Conservation (phyloP, 2,888 invertebrate species). For the Polietes domitor region DNA sequence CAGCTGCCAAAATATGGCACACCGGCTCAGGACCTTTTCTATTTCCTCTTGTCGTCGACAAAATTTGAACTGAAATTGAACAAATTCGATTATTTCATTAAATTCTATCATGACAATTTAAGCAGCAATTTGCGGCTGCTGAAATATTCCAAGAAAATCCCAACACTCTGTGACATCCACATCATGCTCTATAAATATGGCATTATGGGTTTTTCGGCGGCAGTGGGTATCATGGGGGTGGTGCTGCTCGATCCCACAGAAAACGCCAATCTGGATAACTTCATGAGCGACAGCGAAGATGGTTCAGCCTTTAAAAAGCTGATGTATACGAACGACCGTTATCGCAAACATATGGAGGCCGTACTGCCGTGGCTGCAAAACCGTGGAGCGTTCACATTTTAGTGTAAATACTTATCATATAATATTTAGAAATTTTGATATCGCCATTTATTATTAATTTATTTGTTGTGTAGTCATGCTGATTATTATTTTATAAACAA, state of each 20-base stretch:
- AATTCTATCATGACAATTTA: slow-evolving; percentile 74
- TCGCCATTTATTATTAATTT: too few species aligned
- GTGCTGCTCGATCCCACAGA: slow-evolving; percentile 73
- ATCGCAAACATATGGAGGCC: slow-evolving; percentile 73
- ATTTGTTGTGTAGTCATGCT: too few species aligned
- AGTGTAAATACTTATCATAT: background rate
- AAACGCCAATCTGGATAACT: slow-evolving; percentile 72
- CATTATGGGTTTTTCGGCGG: slow-evolving; percentile 70
- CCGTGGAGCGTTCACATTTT: slow-evolving; percentile 69
- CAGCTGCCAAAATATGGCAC: slow-evolving; percentile 73
- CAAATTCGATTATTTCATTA: slow-evolving; percentile 74
- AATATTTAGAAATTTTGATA: too few species aligned
- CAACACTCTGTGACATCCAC: slow-evolving; percentile 69
- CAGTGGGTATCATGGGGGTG: slow-evolving; percentile 72
- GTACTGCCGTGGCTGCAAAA: slow-evolving; percentile 77
- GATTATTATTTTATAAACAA: too few species aligned
- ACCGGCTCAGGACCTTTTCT: slow-evolving; percentile 73
- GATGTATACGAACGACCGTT: slow-evolving; percentile 73
- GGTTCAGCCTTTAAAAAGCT: slow-evolving; percentile 72
- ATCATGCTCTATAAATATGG: slow-evolving; percentile 69
- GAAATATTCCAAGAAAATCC: slow-evolving; percentile 70
- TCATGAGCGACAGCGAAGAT: slow-evolving; percentile 70
- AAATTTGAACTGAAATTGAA: slow-evolving; percentile 70
- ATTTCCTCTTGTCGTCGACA: slow-evolving; percentile 74
- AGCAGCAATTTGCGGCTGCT: slow-evolving; percentile 71